Percentiles rank a stretch among this genome's conserved stretches.
These are phyloP conservation scores for Anodontia alba DNA, from an alignment of 2,888 invertebrate species.

Conservation along the genomic window DNA sequence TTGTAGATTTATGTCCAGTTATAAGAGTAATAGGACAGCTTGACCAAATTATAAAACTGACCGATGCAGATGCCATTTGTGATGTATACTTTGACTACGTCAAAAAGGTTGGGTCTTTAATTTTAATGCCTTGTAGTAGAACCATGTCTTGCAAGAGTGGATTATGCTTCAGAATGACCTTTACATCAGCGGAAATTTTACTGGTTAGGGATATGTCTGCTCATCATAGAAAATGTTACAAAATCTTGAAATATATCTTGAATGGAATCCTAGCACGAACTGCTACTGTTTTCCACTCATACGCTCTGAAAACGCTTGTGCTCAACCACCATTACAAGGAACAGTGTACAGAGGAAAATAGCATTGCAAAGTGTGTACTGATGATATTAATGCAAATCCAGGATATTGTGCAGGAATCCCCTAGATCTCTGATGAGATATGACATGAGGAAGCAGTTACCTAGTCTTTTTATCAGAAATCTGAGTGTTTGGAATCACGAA, in stretches of 20 bases:
- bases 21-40: background rate
- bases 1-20: conserved; percentile 8
- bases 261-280: background rate
- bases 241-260: background rate
- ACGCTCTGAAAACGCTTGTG: background rate
- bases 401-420: background rate
- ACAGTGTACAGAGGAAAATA: background rate
- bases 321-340: background rate
- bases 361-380: background rate
- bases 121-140: background rate
- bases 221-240: conserved; percentile 1
- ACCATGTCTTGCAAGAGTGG: background rate
- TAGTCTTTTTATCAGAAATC: background rate
- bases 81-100: background rate
- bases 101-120: background rate
- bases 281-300: background rate
- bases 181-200: background rate
- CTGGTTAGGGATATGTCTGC: background rate
- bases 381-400: background rate
- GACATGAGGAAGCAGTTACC: background rate
- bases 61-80: background rate
- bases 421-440: background rate
- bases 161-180: background rate
- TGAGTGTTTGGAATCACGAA: conserved; percentile 9
- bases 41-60: background rate